Evolutionary conservation across 2,888 invertebrate species (phyloP).

Genomic region (Ennomos quercinarius): DNA sequence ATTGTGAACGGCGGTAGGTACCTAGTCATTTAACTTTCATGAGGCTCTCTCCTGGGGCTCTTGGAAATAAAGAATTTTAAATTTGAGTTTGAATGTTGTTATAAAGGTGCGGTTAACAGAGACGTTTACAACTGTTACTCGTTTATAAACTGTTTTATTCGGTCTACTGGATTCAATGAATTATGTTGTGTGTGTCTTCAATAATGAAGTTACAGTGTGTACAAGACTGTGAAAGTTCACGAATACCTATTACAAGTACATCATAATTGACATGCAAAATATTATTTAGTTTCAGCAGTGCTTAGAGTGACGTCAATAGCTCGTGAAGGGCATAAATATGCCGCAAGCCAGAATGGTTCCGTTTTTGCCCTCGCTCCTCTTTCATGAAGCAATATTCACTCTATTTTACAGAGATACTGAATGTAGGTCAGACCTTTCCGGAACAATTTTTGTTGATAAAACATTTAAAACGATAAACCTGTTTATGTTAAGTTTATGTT

Average conservation of each 20-base stretch:
- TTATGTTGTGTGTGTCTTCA: too few species aligned
- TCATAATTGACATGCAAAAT: neutral
- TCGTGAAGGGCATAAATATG: slow-evolving; percentile 30
- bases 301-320: slow-evolving; percentile 24
- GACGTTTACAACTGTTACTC: too few species aligned
- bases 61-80: too few species aligned
- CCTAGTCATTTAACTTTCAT: too few species aligned
- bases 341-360: slow-evolving; percentile 17
- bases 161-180: too few species aligned
- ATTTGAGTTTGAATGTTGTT: too few species aligned
- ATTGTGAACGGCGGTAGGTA: too few species aligned
- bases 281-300: neutral
- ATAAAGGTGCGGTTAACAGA: too few species aligned
- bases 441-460: slow-evolving; percentile 24
- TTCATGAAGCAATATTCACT: slow-evolving; percentile 37
- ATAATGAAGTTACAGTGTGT: too few species aligned
- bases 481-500: slow-evolving; percentile 22
- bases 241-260: neutral
- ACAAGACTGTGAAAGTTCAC: too few species aligned
- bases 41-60: too few species aligned
- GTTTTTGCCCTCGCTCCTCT: slow-evolving; percentile 24
- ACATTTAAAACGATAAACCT: slow-evolving; percentile 19
- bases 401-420: slow-evolving; percentile 27
- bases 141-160: too few species aligned
- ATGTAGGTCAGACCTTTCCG: slow-evolving; percentile 34